Evolutionary conservation across 2,888 invertebrate genomes (phyloP), one percentile per base, ranked within the genome.

Genomic region (Brenthis daphne): DNA sequence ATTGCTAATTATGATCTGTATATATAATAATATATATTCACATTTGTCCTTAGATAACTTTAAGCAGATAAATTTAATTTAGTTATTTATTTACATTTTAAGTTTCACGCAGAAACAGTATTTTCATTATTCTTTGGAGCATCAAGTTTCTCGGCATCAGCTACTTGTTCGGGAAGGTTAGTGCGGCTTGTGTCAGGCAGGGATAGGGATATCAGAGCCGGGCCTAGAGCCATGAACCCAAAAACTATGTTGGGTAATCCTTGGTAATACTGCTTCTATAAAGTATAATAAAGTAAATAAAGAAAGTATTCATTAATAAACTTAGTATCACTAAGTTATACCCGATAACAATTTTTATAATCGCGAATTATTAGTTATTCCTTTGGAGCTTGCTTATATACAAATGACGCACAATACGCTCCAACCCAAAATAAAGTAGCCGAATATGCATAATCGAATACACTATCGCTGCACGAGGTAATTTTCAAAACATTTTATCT

Each of bases 171-270:
- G 0, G 92, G 92, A 13, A 92, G 77, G 0, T 81, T 80, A 0
- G 80, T 72, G 6, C 77, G 77, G 72, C 89, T 89, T 3, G 91
- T 88, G 73, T 92, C 92, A 0, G 92, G 92, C 16, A 92, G 79
- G 50, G 88, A 74, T 0, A 90, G 78, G 0, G 90, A 83, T 64
- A 92, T 75, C 43, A 79, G 12, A 0, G 88, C 91, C 0, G 92
- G 86, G 0, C 85, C 86, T 2, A 92, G 76, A 2, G 92, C 87
- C 12, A 81, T 86, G 4, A 85, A 53, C 0, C 89, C 90, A 65
- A 92, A 89, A 20, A 87, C 80, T 20, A 91, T 76, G 74, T 86
- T 89, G 0, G 91, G 87, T 12, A 91, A 80, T 4, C 90, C 88
- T 0, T 80, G 54, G 88, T 90, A 87, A 74, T 85, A 88, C 60